Evolutionary conservation across 2,113 vertebrate genomes (phyloP).

Genomic region (Miniopterus natalensis): DNA sequence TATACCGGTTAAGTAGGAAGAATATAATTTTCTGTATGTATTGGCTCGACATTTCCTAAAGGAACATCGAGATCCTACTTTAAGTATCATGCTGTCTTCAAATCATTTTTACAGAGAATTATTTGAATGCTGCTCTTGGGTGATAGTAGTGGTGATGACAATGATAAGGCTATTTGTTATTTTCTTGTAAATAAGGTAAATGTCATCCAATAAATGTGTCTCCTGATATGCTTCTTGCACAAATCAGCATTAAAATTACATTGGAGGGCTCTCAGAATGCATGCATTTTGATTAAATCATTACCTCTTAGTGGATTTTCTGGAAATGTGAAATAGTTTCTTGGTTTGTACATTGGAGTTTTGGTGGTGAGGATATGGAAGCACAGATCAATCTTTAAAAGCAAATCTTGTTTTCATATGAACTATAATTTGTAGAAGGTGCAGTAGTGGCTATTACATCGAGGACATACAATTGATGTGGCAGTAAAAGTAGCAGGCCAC

Average conservation of each 20-base stretch:
- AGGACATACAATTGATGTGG: neutral
- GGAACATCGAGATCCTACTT: neutral
- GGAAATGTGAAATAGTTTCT: neutral
- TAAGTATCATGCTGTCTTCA: slow-evolving; percentile 11
- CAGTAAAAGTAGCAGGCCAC: neutral
- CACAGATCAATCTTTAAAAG: slow-evolving; percentile 49
- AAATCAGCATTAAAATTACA: slow-evolving; percentile 73
- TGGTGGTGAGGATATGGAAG: neutral
- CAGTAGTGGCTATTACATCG: neutral
- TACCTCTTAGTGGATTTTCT: slow-evolving; percentile 41
- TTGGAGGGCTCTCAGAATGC: slow-evolving; percentile 68
- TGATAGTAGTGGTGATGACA: slow-evolving; percentile 11
- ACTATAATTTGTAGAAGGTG: slow-evolving; percentile 31
- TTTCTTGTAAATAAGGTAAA: slow-evolving; percentile 77
- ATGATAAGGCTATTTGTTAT: slow-evolving; percentile 73
- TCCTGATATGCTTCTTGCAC: slow-evolving; percentile 55
- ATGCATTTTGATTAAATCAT: slow-evolving; percentile 77
- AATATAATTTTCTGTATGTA: slow-evolving; percentile 39
- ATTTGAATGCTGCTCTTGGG: slow-evolving; percentile 47
- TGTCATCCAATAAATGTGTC: slow-evolving; percentile 61
- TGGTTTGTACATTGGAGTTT: neutral
- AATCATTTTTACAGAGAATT: slow-evolving; percentile 66
- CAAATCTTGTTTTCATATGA: slow-evolving; percentile 6
- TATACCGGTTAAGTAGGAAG: slow-evolving; percentile 53
- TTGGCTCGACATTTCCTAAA: slow-evolving; percentile 56